Evolutionary conservation across 2,113 vertebrate species (phyloP), one percentile per base, ranked within the genome.

Genomic region (Rhizomys pruinosus): DNA sequence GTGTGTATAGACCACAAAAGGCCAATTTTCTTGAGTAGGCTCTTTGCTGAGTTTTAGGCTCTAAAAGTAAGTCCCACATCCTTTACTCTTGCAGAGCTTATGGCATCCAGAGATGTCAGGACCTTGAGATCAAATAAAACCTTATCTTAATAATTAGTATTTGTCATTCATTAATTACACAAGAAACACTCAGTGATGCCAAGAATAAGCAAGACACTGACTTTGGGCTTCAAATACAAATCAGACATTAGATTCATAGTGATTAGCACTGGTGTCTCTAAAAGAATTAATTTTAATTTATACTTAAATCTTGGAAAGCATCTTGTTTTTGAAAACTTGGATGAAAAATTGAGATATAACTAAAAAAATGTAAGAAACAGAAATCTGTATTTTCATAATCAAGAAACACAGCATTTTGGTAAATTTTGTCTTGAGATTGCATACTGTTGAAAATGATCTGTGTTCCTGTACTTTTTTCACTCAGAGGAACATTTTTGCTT

Each of bases 341-440:
- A 95, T 85, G 22, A 84, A 93, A 85, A 63, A 73, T 64, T 90
- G 37, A 22, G 27, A 63, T 86, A 34, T 92, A 44, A 81, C 44
- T 32, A 95, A 81, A 80, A 63, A 84, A 92, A 55, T 59, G 90
- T 8, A 93, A 85, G 57, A 23, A 89, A 57, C 15, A 85, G 92
- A 81, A 91, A 88, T 25, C 37, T 82, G 0, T 91, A 63, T 85
- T 88, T 92, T 92, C 86, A 86, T 34, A 7, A 82, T 44, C 74
- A 25, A 86, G n/a, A 91, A 63, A 42, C 76, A 80, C 74, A 76
- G 52, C 78, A 71, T 93, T 84, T 89, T 84, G 10, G 19, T 63
- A 15, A 84, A 81, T 93, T 92, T 93, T 55, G 55, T 81, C 44
- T n/a, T 92, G 15, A 66, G 59, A 79, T 7, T 64, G 2, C 66